Base-by-base conservation (phyloP, 2,797 vertebrate genomes). In the Tympanoctomys barrerae region DNA sequence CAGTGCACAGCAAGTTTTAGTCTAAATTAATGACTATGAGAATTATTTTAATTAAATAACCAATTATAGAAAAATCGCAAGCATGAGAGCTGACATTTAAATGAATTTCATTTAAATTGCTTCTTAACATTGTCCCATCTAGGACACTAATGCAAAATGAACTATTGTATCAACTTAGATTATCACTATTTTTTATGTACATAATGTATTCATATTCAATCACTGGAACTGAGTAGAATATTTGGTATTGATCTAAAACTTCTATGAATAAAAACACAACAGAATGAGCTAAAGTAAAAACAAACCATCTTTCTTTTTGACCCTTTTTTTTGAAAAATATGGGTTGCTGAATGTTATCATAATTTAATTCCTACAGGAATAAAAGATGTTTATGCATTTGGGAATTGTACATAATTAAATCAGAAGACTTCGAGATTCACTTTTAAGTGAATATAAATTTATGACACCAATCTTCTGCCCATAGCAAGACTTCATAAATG, bases 1-100 rank as follows among this genome's bases (percentile, higher is more conserved):
- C 99, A 99, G 99, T 98, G 99, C 98, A 99, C 99, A 99, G 99
- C 99, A 99, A 99, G 99, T 99, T 99, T 99, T 99, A 98, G 99
- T 99, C 99, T 99, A 99, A 99, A 99, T 99, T 99, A 99, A 99
- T 99, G 99, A 99, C 99, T 99, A 99, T 99, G 99, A 99, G 99
- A 99, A 99, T 99, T 99, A 99, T 99, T 99, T 99, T 99, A 99
- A 99, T 99, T 99, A 99, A 99, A 99, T 99, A 99, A 99, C 99
- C 99, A 99, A 99, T 99, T 99, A 99, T 99, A 99, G 99, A 99
- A 99, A 99, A 99, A 99, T 99, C 99, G 98, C 99, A 99, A 99
- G 99, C 99, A 99, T 99, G 99, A 99, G 99, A 99, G 99, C 99
- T 99, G 99, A 99, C 99, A 99, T 99, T 99, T 99, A 99, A 99